phyloP scores from a whole-genome alignment of 2,113 vertebrate species.

The Aleadryas rufinucha region DNA sequence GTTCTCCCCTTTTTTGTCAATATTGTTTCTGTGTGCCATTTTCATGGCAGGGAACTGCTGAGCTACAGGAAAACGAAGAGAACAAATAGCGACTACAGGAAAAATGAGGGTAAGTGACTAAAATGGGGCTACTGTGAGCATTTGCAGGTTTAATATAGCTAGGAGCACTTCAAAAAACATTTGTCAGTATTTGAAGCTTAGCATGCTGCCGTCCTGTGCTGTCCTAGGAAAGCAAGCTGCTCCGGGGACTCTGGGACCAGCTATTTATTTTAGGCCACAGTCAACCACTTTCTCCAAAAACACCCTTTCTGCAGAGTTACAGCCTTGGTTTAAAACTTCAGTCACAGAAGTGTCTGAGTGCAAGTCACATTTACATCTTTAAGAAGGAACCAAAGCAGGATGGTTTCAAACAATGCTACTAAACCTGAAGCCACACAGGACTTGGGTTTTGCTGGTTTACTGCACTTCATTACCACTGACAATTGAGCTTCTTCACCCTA shows the following conservation, averaged over 20 bases:
- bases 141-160: neutral
- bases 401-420: neutral
- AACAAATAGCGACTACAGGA: neutral
- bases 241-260: neutral
- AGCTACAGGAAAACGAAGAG: neutral
- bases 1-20: neutral
- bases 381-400: neutral
- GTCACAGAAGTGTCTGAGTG: neutral
- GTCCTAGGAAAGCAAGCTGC: conserved; percentile 17
- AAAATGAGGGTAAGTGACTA: neutral
- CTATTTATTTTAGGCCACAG: neutral
- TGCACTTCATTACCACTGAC: neutral
- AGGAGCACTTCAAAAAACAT: neutral
- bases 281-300: neutral
- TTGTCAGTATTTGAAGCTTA: neutral
- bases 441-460: neutral
- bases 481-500: neutral
- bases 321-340: neutral
- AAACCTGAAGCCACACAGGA: neutral
- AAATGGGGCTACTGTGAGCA: neutral
- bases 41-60: neutral
- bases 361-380: neutral
- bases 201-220: neutral
- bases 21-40: neutral
- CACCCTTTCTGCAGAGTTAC: neutral